Base-by-base conservation (phyloP, 2,113 vertebrate species). In the Eupsittula cactorum region DNA sequence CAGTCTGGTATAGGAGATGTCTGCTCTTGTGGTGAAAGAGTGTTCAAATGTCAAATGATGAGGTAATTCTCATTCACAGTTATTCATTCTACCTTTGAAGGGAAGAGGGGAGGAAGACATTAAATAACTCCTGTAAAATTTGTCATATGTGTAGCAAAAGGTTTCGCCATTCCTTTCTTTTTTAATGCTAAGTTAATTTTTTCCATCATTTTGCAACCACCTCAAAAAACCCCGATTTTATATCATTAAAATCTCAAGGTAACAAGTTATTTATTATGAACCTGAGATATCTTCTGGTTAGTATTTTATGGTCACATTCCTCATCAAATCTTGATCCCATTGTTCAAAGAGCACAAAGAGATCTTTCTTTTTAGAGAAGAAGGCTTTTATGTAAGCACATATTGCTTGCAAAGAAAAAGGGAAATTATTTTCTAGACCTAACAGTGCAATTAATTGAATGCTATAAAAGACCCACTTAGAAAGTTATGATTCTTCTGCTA, bases 11-110 rank as follows among this genome's bases (percentile, higher is more conserved):
- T 20, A 27, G 9, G 15, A 13, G 6, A 31, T 15, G 83, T 86
- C 86, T 94, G 41, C 68, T 70, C 16, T 77, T 77, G 50, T 89
- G 44, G 76, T 69, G 93, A 88, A 90, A 90, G 7, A 59, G 9
- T 19, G 28, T 88, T 77, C 79, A 92, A 93, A 94, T 94, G 92
- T 94, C 93, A 96, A 33, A 44, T 46, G 41, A 13, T 90, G 78
- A 95, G 21, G 60, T 78, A 88, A 88, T 86, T 77, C n/a, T 80
- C 59, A 78, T 88, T 91, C 73, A 65, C 2, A 15, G 53, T 78
- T 79, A n/a, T 85, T 94, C 88, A 47, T 85, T 90, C 68, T 86
- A 90, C 73, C 59, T 78, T 74, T 50, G 59, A 57, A 39, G 20
- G 41, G 47, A 57, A 47, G 47, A 60, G 42, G 28, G 20, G 17